Conservation (phyloP, 2,113 vertebrate genomes). For the Ictalurus furcatus region DNA sequence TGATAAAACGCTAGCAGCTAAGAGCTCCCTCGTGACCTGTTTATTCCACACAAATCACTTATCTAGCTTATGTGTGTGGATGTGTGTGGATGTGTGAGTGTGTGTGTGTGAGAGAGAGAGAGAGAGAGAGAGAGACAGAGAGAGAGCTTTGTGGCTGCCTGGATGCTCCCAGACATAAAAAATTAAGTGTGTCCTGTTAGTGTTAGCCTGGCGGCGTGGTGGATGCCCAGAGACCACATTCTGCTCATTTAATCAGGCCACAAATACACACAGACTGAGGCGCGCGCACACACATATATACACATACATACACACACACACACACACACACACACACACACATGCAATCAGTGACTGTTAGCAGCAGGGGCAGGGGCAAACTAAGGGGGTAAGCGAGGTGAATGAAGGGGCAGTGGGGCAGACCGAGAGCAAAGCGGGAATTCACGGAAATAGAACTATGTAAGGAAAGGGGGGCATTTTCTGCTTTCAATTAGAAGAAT, state of each 20-base stretch:
- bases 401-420: constrained; percentile 39
- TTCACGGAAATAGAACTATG: constrained; percentile 6
- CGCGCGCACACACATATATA: constrained; percentile 64
- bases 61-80: constrained; percentile 53
- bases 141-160: constrained; percentile 62
- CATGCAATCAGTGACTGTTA: constrained; percentile 67
- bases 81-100: not conserved
- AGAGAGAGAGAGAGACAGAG: not conserved
- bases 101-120: constrained; percentile 37
- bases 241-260: constrained; percentile 73
- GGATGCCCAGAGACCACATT: constrained; percentile 66
- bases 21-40: constrained; percentile 42
- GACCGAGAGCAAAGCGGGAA: constrained; percentile 24
- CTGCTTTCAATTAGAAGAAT: constrained; percentile 44
- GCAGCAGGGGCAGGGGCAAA: constrained; percentile 53
- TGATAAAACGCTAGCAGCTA: constrained; percentile 37
- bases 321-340: constrained; percentile 55
- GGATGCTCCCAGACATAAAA: constrained; percentile 70
- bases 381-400: constrained; percentile 34
- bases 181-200: constrained; percentile 72
- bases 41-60: constrained; percentile 55
- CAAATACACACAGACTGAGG: constrained; percentile 62
- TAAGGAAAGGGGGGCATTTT: constrained; percentile 20
- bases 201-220: constrained; percentile 65
- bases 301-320: constrained; percentile 62